phyloP scores from a whole-genome alignment of 2,113 vertebrate genomes.

The Mugil cephalus region DNA sequence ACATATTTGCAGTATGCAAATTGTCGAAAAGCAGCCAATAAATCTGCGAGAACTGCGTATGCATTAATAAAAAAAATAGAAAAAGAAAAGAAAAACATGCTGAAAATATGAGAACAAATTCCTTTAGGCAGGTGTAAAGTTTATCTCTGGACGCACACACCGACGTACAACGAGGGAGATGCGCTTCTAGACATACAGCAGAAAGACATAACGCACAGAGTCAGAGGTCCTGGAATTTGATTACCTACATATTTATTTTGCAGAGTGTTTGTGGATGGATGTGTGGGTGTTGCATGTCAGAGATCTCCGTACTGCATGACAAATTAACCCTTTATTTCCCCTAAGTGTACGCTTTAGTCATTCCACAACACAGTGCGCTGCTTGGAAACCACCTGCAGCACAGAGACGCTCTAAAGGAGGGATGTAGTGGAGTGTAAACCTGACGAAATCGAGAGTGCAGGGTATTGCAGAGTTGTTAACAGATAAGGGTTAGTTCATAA shows the following conservation, averaged over 20 bases:
- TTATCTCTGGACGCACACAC: not conserved
- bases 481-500: no score
- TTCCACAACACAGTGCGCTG: slow-evolving; percentile 59
- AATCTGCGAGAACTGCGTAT: not conserved
- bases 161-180: slow-evolving; percentile 40
- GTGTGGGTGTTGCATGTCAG: slow-evolving; percentile 56
- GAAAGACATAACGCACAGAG: not conserved
- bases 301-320: slow-evolving; percentile 45
- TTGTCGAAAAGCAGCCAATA: slow-evolving; percentile 9
- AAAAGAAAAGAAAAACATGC: not conserved
- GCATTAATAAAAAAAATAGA: not conserved
- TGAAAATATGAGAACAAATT: not conserved
- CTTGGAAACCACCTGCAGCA: slow-evolving; percentile 75
- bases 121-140: not conserved
- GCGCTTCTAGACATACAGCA: slow-evolving; percentile 14
- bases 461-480: no score
- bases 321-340: slow-evolving; percentile 77
- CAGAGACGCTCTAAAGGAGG: slow-evolving; percentile 21
- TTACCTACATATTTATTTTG: slow-evolving; percentile 40
- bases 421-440: slow-evolving; percentile 42
- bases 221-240: slow-evolving; percentile 27
- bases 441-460: not conserved
- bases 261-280: slow-evolving; percentile 17
- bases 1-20: slow-evolving; percentile 60
- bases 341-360: slow-evolving; percentile 62